Evolutionary conservation across 1,140 invertebrate species (phyloP).

Genomic region (Ectropis grisescens): DNA sequence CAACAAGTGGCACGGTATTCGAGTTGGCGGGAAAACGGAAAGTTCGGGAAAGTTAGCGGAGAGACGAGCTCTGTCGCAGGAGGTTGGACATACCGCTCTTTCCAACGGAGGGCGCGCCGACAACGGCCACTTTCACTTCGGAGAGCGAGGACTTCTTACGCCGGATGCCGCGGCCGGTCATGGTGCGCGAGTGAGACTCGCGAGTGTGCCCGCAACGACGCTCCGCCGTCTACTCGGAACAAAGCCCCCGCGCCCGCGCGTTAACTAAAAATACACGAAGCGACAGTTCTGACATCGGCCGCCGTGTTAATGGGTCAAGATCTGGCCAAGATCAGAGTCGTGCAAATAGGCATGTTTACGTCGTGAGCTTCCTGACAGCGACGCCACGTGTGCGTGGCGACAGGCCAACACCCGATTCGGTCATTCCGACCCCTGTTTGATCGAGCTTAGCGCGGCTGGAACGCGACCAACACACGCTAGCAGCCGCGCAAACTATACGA

Average conservation of each 20-base stretch:
- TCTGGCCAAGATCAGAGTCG: slow-evolving; percentile 61
- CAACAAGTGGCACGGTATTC: no score
- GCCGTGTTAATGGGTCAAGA: slow-evolving; percentile 64
- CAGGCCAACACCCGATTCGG: slow-evolving; percentile 36
- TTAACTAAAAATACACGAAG: slow-evolving; percentile 50
- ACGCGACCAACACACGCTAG: no score
- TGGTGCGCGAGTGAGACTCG: slow-evolving; percentile 25
- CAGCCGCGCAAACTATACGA: no score
- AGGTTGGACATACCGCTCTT: slow-evolving; percentile 88
- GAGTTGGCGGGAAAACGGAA: no score
- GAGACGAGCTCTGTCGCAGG: no score
- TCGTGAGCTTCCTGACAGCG: slow-evolving; percentile 37
- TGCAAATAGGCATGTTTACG: slow-evolving; percentile 58
- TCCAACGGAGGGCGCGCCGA: slow-evolving; percentile 88
- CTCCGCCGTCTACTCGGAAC: slow-evolving; percentile 19
- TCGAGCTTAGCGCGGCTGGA: no score
- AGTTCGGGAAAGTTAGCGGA: no score
- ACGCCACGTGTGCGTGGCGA: slow-evolving; percentile 23
- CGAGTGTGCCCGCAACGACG: slow-evolving; percentile 21
- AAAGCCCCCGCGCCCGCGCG: slow-evolving; percentile 30
- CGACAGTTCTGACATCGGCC: slow-evolving; percentile 50
- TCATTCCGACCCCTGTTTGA: no score
- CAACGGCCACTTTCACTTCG: slow-evolving; percentile 89
- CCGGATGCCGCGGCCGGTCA: slow-evolving; percentile 80
- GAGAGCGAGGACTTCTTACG: slow-evolving; percentile 90